A percentile compares a stretch with the other conserved stretches of the same genome.
phyloP scores from a whole-genome alignment of 2,797 vertebrate species.

The Catamblyrhynchus diadema region DNA sequence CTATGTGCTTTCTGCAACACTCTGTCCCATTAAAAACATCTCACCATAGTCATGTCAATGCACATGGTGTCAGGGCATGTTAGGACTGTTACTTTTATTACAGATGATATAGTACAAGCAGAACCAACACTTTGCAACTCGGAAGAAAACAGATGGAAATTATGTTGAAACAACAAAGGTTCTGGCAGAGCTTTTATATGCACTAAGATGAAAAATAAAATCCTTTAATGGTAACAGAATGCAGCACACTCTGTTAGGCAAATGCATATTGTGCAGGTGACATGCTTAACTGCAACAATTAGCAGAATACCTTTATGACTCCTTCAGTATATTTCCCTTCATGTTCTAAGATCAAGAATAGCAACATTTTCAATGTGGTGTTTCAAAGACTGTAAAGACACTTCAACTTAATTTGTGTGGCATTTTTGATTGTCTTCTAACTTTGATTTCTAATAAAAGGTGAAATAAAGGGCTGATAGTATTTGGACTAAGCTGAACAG shows the following conservation, averaged over 20 bases:
- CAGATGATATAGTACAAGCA: not conserved
- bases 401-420: not conserved
- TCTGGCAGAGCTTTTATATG: not conserved
- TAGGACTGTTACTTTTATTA: not conserved
- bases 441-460: not conserved
- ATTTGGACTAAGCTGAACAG: not conserved
- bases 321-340: not conserved
- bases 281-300: not conserved
- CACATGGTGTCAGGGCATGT: not conserved
- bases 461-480: not conserved
- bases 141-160: not conserved
- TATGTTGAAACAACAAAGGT: not conserved
- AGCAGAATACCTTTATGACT: not conserved
- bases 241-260: not conserved
- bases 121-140: not conserved
- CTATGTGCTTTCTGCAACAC: not conserved
- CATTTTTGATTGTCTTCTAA: not conserved
- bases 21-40: not conserved
- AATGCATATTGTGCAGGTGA: not conserved
- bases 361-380: not conserved
- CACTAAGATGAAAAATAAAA: not conserved
- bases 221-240: not conserved
- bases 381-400: not conserved
- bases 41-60: fast-evolving
- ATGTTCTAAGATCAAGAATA: not conserved